These are phyloP conservation scores for Mungos mungo DNA, from an alignment of 2,113 vertebrate genomes.

Conservation along the genomic window DNA sequence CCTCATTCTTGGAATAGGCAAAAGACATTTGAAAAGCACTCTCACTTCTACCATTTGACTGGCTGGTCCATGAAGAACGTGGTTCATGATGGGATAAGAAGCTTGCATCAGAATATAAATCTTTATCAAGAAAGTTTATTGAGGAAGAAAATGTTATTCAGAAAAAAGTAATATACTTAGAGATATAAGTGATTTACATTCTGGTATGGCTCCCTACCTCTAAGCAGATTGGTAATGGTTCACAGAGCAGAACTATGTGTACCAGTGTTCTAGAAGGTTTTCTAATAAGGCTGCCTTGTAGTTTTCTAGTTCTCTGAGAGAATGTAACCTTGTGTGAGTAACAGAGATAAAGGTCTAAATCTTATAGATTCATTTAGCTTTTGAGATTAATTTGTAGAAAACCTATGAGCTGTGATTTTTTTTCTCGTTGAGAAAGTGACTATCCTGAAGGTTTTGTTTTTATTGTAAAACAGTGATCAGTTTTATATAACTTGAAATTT, in stretches of 20 bases:
- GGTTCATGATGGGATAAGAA: background rate
- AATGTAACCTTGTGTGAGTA: background rate
- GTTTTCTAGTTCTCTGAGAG: background rate
- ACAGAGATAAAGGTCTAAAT: background rate
- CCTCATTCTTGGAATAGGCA: background rate
- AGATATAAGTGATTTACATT: background rate
- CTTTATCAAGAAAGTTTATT: background rate
- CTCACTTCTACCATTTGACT: background rate
- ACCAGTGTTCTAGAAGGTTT: background rate
- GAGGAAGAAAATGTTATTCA: background rate
- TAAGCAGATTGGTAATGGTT: background rate
- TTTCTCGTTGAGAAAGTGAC: background rate
- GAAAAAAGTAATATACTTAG: background rate
- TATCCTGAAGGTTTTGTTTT: background rate
- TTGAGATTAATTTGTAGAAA: conserved; percentile 5
- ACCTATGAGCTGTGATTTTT: background rate
- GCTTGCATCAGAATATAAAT: background rate
- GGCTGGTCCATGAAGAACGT: background rate
- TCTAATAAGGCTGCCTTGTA: background rate
- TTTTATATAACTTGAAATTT: background rate
- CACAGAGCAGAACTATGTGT: background rate
- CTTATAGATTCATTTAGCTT: background rate
- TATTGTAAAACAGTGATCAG: background rate
- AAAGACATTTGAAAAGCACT: background rate
- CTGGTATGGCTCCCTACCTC: background rate